Evolutionary conservation across 2,888 invertebrate species (phyloP).

Genomic region (Yponomeuta cagnagella): DNA sequence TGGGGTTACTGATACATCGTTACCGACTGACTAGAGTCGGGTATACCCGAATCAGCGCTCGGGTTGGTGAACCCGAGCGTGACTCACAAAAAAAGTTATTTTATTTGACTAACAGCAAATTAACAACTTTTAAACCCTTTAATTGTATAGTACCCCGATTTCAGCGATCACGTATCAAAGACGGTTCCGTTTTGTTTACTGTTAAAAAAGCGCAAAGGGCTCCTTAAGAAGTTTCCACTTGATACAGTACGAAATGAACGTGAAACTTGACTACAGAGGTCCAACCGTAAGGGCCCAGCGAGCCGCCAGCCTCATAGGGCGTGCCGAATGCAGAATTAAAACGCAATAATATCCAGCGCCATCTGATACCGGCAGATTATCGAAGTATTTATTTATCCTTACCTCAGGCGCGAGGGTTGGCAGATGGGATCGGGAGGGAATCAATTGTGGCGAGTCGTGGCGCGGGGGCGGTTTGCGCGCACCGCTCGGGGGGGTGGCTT

Average conservation of each 20-base stretch:
- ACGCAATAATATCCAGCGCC: slow-evolving; percentile 68
- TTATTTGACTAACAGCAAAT: no score
- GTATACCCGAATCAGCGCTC: no score
- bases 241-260: not conserved
- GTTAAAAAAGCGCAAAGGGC: no score
- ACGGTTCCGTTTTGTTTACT: no score
- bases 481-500: slow-evolving; percentile 18
- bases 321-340: slow-evolving; percentile 61
- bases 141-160: no score
- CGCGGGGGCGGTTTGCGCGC: slow-evolving; percentile 62
- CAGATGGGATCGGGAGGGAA: slow-evolving; percentile 66
- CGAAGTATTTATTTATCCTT: slow-evolving; percentile 73
- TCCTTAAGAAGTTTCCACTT: no score
- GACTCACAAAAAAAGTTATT: no score
- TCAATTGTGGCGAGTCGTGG: slow-evolving; percentile 70
- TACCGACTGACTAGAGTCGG: no score
- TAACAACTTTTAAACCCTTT: no score
- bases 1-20: no score
- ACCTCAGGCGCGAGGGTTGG: slow-evolving; percentile 59
- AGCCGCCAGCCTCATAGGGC: slow-evolving; percentile 32
- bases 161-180: no score
- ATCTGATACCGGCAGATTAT: slow-evolving; percentile 66
- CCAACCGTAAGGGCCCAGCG: slow-evolving; percentile 23
- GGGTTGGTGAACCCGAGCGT: no score
- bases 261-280: not conserved